phyloP scores from a whole-genome alignment of 2,113 vertebrate species.

The Dendrocopos noguchii region DNA sequence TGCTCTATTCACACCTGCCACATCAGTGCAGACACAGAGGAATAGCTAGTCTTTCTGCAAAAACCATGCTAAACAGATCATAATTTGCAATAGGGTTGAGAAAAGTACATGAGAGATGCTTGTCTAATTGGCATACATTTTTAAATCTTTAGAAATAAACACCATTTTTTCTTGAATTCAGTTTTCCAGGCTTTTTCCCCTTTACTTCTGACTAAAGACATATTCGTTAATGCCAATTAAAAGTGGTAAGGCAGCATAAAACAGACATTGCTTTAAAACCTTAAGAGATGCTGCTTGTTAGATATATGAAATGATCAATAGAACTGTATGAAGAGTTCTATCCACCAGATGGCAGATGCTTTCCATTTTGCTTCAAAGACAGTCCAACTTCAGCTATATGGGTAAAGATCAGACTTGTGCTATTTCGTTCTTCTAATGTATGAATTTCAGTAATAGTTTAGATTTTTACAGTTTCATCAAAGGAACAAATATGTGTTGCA shows the following conservation, averaged over 20 bases:
- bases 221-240: neutral
- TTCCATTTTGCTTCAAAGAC: slow-evolving; percentile 4
- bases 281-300: neutral
- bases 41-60: neutral
- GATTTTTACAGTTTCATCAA: neutral
- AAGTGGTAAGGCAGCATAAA: neutral
- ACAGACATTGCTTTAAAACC: neutral
- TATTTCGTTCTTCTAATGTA: neutral
- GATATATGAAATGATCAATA: neutral
- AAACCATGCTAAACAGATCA: neutral
- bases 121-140: neutral
- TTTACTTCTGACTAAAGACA: neutral
- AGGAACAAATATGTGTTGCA: neutral
- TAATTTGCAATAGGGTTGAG: neutral
- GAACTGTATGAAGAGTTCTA: neutral
- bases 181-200: neutral
- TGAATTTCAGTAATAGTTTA: neutral
- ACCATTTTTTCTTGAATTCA: neutral
- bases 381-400: neutral
- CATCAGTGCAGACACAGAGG: rapidly evolving
- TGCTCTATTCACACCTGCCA: neutral
- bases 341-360: slow-evolving; percentile 64
- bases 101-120: neutral
- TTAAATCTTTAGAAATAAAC: neutral
- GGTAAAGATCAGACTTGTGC: neutral